phyloP scores from a whole-genome alignment of 2,888 invertebrate species.

The Brachylomia viminalis region DNA sequence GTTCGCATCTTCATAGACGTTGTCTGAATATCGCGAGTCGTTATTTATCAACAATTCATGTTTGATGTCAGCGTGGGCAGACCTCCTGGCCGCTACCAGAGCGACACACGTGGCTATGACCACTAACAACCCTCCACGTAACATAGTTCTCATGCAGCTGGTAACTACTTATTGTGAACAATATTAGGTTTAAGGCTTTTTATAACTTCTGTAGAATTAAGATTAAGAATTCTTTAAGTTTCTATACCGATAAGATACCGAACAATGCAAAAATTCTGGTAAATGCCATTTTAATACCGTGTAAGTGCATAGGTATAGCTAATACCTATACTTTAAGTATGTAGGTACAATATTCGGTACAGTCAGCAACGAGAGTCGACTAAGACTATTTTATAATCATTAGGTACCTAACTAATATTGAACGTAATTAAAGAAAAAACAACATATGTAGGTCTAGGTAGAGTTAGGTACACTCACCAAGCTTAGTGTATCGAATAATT shows the following conservation, averaged over 20 bases:
- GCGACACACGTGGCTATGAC: constrained; percentile 54
- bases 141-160: constrained; percentile 50
- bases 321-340: background rate
- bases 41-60: constrained; percentile 68
- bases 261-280: constrained; percentile 21
- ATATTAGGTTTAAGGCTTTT: constrained; percentile 45
- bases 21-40: constrained; percentile 72
- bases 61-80: no score
- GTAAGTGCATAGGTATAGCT: background rate
- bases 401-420: no score
- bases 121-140: constrained; percentile 57
- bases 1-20: constrained; percentile 81
- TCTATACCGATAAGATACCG: constrained; percentile 32
- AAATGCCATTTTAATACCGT: constrained; percentile 16
- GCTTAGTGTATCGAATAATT: no score
- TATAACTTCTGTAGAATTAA: constrained; percentile 63
- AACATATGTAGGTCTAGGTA: no score
- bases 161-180: constrained; percentile 6
- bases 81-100: constrained; percentile 63
- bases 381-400: no score
- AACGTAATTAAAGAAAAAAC: no score
- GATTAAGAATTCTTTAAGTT: constrained; percentile 39
- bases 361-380: background rate
- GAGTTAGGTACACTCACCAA: no score
- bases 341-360: background rate